Conservation (phyloP, 2,888 invertebrate genomes). For the Lypha dubia region DNA sequence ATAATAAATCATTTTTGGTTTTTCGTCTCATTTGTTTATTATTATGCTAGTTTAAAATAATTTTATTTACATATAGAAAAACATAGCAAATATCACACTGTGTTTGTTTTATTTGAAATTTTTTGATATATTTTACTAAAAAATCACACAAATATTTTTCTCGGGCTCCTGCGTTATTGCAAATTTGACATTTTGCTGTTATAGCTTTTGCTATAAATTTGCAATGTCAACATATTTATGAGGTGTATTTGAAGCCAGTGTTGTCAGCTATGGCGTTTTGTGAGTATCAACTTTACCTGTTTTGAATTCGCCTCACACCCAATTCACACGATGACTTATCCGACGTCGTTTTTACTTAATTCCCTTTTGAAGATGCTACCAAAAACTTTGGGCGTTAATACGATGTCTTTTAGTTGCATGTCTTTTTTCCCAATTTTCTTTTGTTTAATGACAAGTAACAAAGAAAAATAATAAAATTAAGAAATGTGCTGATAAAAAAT, state of each 20-base stretch:
- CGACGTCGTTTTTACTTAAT: background rate
- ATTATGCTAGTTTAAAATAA: conserved; percentile 25
- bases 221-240: conserved; percentile 30
- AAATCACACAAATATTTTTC: too few relatives aligned
- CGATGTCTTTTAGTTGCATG: too few relatives aligned
- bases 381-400: too few relatives aligned
- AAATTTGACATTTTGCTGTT: conserved; percentile 50
- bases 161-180: too few relatives aligned
- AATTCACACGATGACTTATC: background rate
- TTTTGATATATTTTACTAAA: too few relatives aligned
- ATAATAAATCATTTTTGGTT: background rate
- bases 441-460: too few relatives aligned
- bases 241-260: conserved; percentile 31
- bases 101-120: too few relatives aligned
- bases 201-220: conserved; percentile 53
- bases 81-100: background rate
- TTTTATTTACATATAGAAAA: background rate
- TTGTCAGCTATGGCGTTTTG: too few relatives aligned
- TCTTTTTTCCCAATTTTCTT: background rate
- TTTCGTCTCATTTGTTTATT: background rate
- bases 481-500: too few relatives aligned
- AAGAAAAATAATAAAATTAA: too few relatives aligned
- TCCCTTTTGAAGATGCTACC: too few relatives aligned
- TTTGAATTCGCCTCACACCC: background rate
- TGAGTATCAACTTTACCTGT: too few relatives aligned